Evolutionary conservation across 2,113 vertebrate species (phyloP).

Genomic region (Odocoileus virginianus): DNA sequence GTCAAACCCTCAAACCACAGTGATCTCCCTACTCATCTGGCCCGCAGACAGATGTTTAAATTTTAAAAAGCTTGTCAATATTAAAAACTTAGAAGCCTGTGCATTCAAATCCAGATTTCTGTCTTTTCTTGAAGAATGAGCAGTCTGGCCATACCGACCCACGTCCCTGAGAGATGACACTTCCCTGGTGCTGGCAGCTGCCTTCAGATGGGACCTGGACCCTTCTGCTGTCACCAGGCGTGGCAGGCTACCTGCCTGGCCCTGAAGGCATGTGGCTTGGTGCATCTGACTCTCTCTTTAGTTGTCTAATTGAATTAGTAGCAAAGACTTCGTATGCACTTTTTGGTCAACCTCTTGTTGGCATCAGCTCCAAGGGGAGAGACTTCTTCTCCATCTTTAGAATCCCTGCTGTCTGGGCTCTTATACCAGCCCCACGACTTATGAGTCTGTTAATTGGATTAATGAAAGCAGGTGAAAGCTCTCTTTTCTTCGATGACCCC

Average conservation of each 20-base stretch:
- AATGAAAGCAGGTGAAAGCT: neutral
- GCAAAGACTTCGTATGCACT: neutral
- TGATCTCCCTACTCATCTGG: neutral
- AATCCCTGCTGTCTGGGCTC: neutral
- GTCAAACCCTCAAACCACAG: neutral
- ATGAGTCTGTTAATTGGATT: neutral
- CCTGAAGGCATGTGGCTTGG: too few relatives aligned
- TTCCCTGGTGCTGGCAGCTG: neutral
- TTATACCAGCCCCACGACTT: neutral
- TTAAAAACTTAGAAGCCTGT: neutral
- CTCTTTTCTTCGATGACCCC: neutral
- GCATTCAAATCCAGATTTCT: neutral
- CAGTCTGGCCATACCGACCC: neutral
- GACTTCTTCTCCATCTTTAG: neutral
- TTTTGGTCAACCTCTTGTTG: neutral
- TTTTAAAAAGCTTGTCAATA: neutral
- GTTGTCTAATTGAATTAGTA: neutral
- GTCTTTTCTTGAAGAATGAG: neutral
- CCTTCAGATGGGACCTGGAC: neutral
- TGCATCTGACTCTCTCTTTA: neutral
- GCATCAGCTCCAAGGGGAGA: neutral
- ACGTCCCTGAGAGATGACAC: accelerated
- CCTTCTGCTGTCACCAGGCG: too few relatives aligned
- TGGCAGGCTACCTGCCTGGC: neutral
- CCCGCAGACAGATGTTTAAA: neutral